Conservation (phyloP, 2,113 vertebrate species). For the Mobula birostris region DNA sequence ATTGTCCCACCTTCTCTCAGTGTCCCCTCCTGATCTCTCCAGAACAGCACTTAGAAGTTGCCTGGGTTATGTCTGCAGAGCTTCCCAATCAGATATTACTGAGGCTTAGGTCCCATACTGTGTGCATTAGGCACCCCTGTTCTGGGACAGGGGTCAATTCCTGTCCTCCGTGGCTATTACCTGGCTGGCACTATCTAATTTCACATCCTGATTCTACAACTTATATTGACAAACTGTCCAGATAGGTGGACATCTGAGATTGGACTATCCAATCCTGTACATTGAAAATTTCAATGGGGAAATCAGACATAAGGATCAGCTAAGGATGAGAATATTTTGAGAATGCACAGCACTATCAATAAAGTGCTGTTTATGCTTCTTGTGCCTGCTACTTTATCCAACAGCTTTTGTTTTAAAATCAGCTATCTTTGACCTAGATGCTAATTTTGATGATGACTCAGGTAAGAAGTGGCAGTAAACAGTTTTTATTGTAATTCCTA, state of each 20-base stretch:
- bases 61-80: neutral
- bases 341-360: neutral
- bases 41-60: neutral
- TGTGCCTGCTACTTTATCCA: neutral
- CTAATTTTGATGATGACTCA: neutral
- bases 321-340: neutral
- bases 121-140: neutral
- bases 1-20: neutral
- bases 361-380: neutral
- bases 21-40: neutral
- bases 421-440: neutral
- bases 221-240: neutral
- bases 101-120: neutral
- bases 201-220: neutral
- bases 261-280: neutral
- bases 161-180: neutral
- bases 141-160: neutral
- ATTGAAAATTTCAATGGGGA: neutral
- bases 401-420: neutral
- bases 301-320: neutral
- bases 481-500: neutral
- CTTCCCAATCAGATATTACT: neutral
- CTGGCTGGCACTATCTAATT: neutral
- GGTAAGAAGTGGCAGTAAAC: no score
- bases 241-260: neutral